These are phyloP conservation scores for Cotesia typhae DNA, from an alignment of 1,140 invertebrate genomes.

Conservation along the genomic window DNA sequence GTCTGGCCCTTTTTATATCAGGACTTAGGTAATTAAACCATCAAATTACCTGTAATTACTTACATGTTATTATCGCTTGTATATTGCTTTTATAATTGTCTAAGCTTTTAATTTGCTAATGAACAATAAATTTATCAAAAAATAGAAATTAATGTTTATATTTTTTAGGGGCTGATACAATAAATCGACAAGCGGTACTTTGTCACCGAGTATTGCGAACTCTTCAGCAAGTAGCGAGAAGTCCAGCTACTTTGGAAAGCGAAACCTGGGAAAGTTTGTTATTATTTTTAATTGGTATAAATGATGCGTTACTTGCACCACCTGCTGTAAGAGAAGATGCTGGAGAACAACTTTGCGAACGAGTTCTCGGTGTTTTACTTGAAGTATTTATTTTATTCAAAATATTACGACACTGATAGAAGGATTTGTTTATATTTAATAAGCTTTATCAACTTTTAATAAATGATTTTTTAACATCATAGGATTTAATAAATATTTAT, in stretches of 20 bases:
- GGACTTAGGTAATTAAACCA: slow-evolving; percentile 76
- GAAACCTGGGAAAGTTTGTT: slow-evolving; percentile 93
- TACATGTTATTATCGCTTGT: background rate
- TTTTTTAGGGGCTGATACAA: slow-evolving; percentile 80
- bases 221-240: slow-evolving; percentile 86
- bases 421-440: too few species aligned
- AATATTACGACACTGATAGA: background rate
- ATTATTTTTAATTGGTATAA: slow-evolving; percentile 90
- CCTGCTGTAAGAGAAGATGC: slow-evolving; percentile 93
- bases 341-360: slow-evolving; percentile 92
- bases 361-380: slow-evolving; percentile 92
- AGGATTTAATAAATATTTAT: too few species aligned
- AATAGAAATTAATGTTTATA: slow-evolving; percentile 27
- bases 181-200: slow-evolving; percentile 92
- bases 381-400: slow-evolving; percentile 68
- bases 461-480: too few species aligned
- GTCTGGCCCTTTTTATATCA: slow-evolving; percentile 89
- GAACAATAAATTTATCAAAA: background rate
- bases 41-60: slow-evolving; percentile 32
- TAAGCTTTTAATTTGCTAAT: slow-evolving; percentile 27
- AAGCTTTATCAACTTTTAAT: too few species aligned
- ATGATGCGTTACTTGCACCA: slow-evolving; percentile 89
- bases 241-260: slow-evolving; percentile 79
- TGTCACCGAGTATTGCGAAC: slow-evolving; percentile 94
- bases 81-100: slow-evolving; percentile 25